phyloP scores from a whole-genome alignment of 2,797 vertebrate species.

The Carduelis carduelis region DNA sequence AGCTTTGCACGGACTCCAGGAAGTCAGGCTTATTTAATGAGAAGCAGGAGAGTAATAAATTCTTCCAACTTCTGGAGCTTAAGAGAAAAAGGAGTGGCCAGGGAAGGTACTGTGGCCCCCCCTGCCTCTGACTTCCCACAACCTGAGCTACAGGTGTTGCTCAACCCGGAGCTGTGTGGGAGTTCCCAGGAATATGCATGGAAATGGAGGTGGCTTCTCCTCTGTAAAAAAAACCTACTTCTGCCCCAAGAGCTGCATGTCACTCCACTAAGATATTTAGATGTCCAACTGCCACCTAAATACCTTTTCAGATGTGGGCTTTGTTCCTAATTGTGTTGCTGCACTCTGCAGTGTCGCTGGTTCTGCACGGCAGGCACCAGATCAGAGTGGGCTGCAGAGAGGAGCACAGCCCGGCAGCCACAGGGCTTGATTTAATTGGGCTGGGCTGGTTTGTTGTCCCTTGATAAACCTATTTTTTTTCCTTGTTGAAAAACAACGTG shows the following conservation, averaged over 20 bases:
- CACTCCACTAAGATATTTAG: not conserved
- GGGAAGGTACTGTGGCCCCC: not conserved
- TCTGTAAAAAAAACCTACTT: not conserved
- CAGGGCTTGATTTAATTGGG: not conserved
- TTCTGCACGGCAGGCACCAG: not conserved
- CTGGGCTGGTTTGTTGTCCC: not conserved
- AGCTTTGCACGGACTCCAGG: not conserved
- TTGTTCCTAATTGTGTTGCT: not conserved
- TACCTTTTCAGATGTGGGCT: not conserved
- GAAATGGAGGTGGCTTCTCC: not conserved
- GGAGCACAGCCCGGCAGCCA: not conserved
- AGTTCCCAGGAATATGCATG: not conserved
- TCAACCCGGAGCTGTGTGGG: fast-evolving
- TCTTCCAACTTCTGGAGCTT: not conserved
- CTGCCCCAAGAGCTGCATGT: not conserved
- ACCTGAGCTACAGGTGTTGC: not conserved
- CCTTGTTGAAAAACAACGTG: not conserved
- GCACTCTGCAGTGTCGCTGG: not conserved
- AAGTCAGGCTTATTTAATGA: not conserved
- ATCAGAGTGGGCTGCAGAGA: fast-evolving
- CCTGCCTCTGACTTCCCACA: not conserved
- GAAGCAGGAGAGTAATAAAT: not conserved
- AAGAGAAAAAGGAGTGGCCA: not conserved
- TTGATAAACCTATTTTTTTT: not conserved
- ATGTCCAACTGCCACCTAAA: not conserved